These are phyloP conservation scores for Anastatus disparis DNA, from an alignment of 1,140 invertebrate species.

Conservation along the genomic window DNA sequence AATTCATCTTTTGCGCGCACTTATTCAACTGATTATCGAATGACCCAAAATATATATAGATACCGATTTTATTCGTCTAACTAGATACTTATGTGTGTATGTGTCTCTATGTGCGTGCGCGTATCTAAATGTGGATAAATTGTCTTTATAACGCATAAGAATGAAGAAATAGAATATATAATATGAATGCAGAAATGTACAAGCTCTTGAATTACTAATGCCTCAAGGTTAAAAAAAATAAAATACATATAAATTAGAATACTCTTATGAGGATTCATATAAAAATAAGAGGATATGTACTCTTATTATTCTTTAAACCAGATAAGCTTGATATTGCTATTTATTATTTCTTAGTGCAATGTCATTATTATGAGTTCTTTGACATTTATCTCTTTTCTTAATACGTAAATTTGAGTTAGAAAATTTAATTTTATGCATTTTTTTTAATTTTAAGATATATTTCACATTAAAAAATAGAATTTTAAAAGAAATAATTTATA, in stretches of 20 bases:
- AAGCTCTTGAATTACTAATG: conserved; percentile 25
- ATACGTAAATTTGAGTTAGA: too few relatives aligned
- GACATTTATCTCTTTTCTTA: too few relatives aligned
- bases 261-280: neutral
- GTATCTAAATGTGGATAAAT: too few relatives aligned
- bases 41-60: conserved; percentile 19
- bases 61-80: too few relatives aligned
- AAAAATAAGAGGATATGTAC: neutral
- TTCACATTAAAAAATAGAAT: too few relatives aligned
- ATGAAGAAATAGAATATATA: neutral
- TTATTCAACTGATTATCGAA: conserved; percentile 39
- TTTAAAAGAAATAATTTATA: too few relatives aligned
- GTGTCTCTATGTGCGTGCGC: neutral
- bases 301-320: neutral
- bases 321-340: neutral
- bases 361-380: too few relatives aligned
- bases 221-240: neutral
- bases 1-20: too few relatives aligned
- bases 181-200: neutral
- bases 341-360: neutral
- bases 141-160: neutral
- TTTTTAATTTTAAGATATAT: too few relatives aligned
- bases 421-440: too few relatives aligned
- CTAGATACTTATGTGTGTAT: too few relatives aligned
- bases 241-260: neutral